Evolutionary conservation across 2,797 vertebrate species (phyloP), one percentile per base, ranked within the genome.

Genomic region (Zenarchopterus dispar): DNA sequence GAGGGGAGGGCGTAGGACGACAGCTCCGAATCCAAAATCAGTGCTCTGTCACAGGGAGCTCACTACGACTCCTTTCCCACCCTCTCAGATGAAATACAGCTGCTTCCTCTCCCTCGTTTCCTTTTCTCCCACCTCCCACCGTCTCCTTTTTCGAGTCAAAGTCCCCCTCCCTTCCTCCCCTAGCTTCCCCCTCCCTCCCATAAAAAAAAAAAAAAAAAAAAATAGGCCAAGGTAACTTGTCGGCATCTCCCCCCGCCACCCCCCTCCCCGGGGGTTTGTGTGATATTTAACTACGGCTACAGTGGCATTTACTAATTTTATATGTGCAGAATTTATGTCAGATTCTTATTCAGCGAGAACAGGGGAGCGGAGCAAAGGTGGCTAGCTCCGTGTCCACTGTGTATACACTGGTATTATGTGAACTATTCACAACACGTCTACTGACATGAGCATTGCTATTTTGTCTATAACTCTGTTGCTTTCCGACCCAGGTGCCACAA

Each of bases 221-320:
- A 93, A 94, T 93, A 93, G 91, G 92, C 91, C 93, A 94, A 91
- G 91, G 93, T 92, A 94, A 91, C 91, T 92, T 88, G 82, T 85
- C 75, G 62, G 79, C 71, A 63, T 48, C 70, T 24, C 69, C 57
- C 52, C 36, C 49, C 31, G 19, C 47, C 9, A 24, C 49, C 36
- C 67, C 42, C 73, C 70, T 85, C 89, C 86, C 84, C 0, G 3
- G 92, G 90, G 93, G 87, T 84, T 88, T 73, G 81, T 92, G 93
- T 94, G 93, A 94, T 94, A 94, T 94, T 94, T 94, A 94, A 94
- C 93, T 93, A 94, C 88, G 91, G 93, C 93, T 93, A 92, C 93
- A 92, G 93, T 94, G 93, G 93, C 93, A 94, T 94, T 94, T 94
- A 94, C 93, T 94, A 94, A 94, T 94, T 94, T 94, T 94, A 93